Evolutionary conservation across 2,888 invertebrate genomes (phyloP).

Genomic region (Melieria crassipennis): DNA sequence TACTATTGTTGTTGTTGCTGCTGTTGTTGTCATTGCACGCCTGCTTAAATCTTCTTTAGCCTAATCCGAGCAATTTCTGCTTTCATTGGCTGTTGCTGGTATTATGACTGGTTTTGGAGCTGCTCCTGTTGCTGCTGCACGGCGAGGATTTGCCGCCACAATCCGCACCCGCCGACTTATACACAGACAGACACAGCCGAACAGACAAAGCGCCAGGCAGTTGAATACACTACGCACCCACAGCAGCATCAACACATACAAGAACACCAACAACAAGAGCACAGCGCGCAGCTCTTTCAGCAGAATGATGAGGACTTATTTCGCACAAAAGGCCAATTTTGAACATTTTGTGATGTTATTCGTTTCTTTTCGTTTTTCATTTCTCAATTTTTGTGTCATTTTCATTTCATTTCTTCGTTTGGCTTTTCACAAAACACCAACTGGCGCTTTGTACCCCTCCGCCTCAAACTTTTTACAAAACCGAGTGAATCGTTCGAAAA

Average conservation of each 20-base stretch:
- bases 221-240: background rate
- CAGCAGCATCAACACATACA: too few species aligned
- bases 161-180: background rate
- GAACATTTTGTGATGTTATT: constrained; percentile 16
- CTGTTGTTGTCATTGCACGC: background rate
- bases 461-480: too few species aligned
- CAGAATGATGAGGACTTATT: constrained; percentile 5
- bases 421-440: too few species aligned
- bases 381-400: constrained; percentile 7
- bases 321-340: constrained; percentile 24
- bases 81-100: constrained; percentile 24
- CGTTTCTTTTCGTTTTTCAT: too few species aligned
- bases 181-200: background rate
- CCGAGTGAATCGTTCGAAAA: too few species aligned
- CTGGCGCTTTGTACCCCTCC: too few species aligned
- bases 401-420: too few species aligned
- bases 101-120: background rate
- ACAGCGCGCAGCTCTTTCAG: background rate
- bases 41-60: constrained; percentile 38
- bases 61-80: constrained; percentile 44
- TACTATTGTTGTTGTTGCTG: background rate
- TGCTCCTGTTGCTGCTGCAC: background rate
- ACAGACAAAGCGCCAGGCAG: constrained; percentile 1
- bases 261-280: background rate
- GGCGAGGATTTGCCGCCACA: background rate